Evolutionary conservation across 2,113 vertebrate genomes (phyloP).

Genomic region (Anolis carolinensis): DNA sequence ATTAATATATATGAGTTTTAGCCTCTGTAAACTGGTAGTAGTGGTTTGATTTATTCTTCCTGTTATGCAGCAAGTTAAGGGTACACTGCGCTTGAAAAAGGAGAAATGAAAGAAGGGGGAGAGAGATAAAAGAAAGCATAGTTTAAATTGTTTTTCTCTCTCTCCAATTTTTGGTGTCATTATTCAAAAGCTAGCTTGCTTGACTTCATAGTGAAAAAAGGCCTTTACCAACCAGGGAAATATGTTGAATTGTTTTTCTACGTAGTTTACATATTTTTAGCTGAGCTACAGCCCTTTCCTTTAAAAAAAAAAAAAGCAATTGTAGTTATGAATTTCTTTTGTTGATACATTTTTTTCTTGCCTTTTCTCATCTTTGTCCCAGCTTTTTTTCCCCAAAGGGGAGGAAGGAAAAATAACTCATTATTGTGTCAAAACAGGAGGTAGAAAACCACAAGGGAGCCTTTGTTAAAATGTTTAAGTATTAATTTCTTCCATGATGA

Average conservation of each 20-base stretch:
- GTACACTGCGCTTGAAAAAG: constrained; percentile 17
- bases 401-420: constrained; percentile 57
- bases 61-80: neutral
- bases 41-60: constrained; percentile 25
- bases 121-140: constrained; percentile 9
- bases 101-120: neutral
- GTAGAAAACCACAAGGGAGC: constrained; percentile 69
- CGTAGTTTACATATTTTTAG: constrained; percentile 49
- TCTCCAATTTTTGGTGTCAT: constrained; percentile 52
- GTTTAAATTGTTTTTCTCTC: constrained; percentile 43
- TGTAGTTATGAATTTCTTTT: constrained; percentile 69
- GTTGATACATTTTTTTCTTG: constrained; percentile 64
- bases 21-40: constrained; percentile 17
- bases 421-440: constrained; percentile 66
- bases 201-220: constrained; percentile 34
- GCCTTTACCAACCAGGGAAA: constrained; percentile 33
- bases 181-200: constrained; percentile 58
- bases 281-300: constrained; percentile 43
- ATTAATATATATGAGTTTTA: constrained; percentile 46
- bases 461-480: constrained; percentile 77
- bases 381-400: constrained; percentile 35
- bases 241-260: constrained; percentile 62
- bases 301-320: constrained; percentile 28
- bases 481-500: constrained; percentile 78
- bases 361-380: constrained; percentile 69